Base-by-base conservation (phyloP, 2,113 vertebrate species). In the Saguinus imperator region DNA sequence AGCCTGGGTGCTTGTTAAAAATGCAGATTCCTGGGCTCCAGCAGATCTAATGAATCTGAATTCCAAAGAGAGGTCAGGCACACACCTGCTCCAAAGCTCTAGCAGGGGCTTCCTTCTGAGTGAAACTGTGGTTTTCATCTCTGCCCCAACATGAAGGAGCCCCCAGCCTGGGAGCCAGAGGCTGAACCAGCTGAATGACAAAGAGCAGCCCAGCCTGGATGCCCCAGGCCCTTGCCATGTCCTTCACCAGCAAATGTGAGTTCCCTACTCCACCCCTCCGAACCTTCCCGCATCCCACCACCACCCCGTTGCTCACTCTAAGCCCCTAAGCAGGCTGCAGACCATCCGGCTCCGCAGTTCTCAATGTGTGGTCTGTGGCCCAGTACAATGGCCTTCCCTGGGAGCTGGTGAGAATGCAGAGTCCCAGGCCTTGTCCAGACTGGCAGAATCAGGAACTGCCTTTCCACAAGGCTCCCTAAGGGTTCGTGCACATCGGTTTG, bases 401-500 rank as follows among this genome's bases (percentile, higher is more conserved):
- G 29, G 87, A 35, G 37, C 40, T n/a, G 57, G 43, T 7, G 8
- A 45, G 40, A 50, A 27, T 20, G 87, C 75, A 72, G 18, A 66
- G 75, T 37, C 88, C 61, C 29, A 35, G 75, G 75, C 35, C 20
- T 61, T 72, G 0, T 7, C 3, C 48, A 72, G n/a, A 17, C 16
- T 66, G 13, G 48, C 68, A 50, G 40, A 25, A 43, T 20, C 2
- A 18, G 48, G 35, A 50, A 3, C 29, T n/a, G 48, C 77, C 20
- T 50, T 17, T 37, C 48, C n/a, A 40, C 35, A 32, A 8, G 14
- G 35, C 20, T 3, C 50, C 6, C 8, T 43, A 23, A 5, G 14
- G 10, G 3, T 12, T 52, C 1, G 5, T 9, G 1, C n/a, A 17
- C n/a, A 23, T 3, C 3, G 10, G 17, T 21, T 8, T 6, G 45